Percentiles rank a stretch among this genome's conserved stretches.
Conservation (phyloP, 2,888 invertebrate species). For the Luperina nickerlii region DNA sequence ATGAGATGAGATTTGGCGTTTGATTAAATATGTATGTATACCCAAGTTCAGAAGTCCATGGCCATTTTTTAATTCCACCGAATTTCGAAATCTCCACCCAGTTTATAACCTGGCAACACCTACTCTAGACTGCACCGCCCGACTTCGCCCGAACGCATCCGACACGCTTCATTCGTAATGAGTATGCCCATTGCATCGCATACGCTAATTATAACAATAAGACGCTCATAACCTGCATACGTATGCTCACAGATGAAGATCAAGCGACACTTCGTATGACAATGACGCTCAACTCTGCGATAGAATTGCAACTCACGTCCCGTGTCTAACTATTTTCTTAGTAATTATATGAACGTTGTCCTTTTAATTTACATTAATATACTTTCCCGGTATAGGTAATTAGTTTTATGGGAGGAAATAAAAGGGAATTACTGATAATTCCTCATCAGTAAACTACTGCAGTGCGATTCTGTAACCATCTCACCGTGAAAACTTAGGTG, state of each 20-base stretch:
- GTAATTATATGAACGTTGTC: conserved; percentile 38
- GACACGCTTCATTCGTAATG: conserved; percentile 37
- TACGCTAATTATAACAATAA: conserved; percentile 31
- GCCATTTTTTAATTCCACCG: background rate
- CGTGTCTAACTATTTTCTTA: background rate
- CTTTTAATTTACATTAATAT: conserved; percentile 1
- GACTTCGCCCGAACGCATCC: conserved; percentile 31
- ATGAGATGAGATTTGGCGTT: background rate
- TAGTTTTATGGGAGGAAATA: background rate
- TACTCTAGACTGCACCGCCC: background rate
- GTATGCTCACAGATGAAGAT: conserved; percentile 25
- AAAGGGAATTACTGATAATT: conserved; percentile 7
- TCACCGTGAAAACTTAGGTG: too few relatives aligned
- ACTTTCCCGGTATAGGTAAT: conserved; percentile 2
- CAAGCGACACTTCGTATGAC: conserved; percentile 15
- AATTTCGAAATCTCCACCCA: background rate
- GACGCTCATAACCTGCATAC: conserved; percentile 11
- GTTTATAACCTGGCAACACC: conserved; percentile 8
- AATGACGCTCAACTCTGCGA: conserved; percentile 5
- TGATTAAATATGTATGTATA: background rate
- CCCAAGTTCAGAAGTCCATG: background rate
- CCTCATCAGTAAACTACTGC: conserved; percentile 1
- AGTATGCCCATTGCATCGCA: conserved; percentile 30
- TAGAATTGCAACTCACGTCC: conserved; percentile 43
- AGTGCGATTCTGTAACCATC: too few relatives aligned